These are phyloP conservation scores for Tringa solitaria DNA, from an alignment of 2,113 vertebrate genomes.

Conservation along the genomic window DNA sequence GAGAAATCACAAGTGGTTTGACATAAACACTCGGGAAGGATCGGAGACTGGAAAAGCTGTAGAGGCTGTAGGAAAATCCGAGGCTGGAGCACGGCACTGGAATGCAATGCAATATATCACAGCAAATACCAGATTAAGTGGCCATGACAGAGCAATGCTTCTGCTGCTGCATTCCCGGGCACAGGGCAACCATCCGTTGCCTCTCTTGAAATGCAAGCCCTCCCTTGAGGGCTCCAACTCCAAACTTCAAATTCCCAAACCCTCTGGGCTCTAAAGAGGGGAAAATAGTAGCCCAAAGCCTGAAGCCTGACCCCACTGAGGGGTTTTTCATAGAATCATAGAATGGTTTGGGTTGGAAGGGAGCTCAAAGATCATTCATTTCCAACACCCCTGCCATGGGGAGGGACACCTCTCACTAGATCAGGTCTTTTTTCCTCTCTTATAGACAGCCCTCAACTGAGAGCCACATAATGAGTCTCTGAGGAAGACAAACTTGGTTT, in stretches of 20 bases:
- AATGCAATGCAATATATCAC: not conserved
- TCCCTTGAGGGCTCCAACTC: not conserved
- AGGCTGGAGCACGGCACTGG: not conserved
- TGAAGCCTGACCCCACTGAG: not conserved
- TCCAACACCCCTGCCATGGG: too few species aligned
- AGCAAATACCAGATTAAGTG: not conserved
- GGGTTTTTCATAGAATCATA: not conserved
- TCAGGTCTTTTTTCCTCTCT: not conserved
- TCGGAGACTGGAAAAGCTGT: not conserved
- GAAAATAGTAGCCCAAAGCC: not conserved
- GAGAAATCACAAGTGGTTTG: not conserved
- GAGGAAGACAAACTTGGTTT: not conserved
- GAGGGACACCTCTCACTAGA: too few species aligned
- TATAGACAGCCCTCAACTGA: not conserved
- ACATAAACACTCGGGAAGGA: conserved; percentile 18
- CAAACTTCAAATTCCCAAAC: not conserved
- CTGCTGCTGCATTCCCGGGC: not conserved
- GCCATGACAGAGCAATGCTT: not conserved
- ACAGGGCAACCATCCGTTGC: not conserved
- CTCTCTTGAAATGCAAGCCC: not conserved
- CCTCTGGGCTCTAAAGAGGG: not conserved
- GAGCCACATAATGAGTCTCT: not conserved
- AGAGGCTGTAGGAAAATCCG: not conserved
- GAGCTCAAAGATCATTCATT: too few species aligned
- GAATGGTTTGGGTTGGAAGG: too few species aligned